phyloP scores from a whole-genome alignment of 2,888 invertebrate genomes.

The Acleris literana region DNA sequence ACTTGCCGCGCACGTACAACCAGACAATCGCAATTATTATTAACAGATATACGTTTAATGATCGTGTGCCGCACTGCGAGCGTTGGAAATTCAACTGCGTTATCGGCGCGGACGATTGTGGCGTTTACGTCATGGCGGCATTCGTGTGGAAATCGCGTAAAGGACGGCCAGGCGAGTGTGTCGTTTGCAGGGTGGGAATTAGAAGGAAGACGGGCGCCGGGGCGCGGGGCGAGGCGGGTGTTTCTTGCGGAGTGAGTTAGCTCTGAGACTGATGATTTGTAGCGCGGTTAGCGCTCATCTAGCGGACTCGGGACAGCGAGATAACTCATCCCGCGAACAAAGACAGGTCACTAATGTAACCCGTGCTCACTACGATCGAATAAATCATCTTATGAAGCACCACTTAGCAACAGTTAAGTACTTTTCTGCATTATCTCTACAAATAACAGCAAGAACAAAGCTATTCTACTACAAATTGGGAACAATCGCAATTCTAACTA shows the following conservation, averaged over 20 bases:
- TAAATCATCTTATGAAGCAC: slow-evolving; percentile 29
- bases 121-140: slow-evolving; percentile 55
- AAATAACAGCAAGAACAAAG: slow-evolving; percentile 10
- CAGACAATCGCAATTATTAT: slow-evolving; percentile 81
- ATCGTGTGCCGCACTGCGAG: slow-evolving; percentile 63
- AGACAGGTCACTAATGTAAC: slow-evolving; percentile 52
- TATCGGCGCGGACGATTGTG: slow-evolving; percentile 57
- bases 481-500: slow-evolving; percentile 24
- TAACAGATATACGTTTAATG: slow-evolving; percentile 79
- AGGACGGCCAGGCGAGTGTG: slow-evolving; percentile 49
- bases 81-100: slow-evolving; percentile 54
- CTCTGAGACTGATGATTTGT: slow-evolving; percentile 69
- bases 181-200: slow-evolving; percentile 62
- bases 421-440: neutral
- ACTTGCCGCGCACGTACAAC: slow-evolving; percentile 75
- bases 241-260: slow-evolving; percentile 66
- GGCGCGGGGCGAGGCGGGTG: slow-evolving; percentile 47
- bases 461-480: slow-evolving; percentile 15
- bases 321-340: slow-evolving; percentile 65
- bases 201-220: slow-evolving; percentile 54
- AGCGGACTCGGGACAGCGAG: slow-evolving; percentile 57
- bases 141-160: slow-evolving; percentile 62
- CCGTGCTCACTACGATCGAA: slow-evolving; percentile 12
- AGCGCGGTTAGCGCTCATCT: slow-evolving; percentile 70
- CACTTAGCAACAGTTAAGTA: slow-evolving; percentile 4